Conservation (phyloP, 2,113 vertebrate species). For the Herpailurus yagouaroundi region DNA sequence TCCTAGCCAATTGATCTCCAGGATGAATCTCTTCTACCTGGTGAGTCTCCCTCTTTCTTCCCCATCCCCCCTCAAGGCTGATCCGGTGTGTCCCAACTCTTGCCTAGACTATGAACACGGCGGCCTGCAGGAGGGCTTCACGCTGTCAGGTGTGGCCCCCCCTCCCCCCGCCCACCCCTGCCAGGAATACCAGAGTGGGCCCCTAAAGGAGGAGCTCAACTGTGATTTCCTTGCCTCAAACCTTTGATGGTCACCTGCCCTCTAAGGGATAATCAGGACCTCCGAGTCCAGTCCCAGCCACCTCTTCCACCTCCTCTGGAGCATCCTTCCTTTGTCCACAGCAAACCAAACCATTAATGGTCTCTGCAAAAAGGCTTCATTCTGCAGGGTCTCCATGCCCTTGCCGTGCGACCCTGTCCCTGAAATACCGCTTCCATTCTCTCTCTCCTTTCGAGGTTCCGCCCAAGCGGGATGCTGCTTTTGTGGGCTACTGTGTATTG, state of each 20-base stretch:
- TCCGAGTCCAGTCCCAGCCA: not conserved
- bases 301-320: not conserved
- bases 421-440: not conserved
- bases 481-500: too few species aligned
- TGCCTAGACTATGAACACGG: not conserved
- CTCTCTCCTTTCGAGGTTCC: not conserved
- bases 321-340: accelerated
- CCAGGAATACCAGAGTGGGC: not conserved
- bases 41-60: not conserved
- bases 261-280: too few species aligned
- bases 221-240: not conserved
- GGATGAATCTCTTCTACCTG: not conserved
- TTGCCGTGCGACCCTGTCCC: not conserved
- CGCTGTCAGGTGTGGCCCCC: accelerated
- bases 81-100: accelerated
- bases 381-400: too few species aligned
- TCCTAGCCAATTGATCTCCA: not conserved
- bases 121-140: accelerated
- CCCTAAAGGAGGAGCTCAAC: not conserved
- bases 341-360: not conserved
- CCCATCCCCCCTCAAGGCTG: too few species aligned
- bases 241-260: not conserved
- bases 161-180: not conserved
- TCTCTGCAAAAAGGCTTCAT: not conserved
- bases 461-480: not conserved